Evolutionary conservation across 2,113 vertebrate species (phyloP).

Genomic region (Hiodon alosoides): DNA sequence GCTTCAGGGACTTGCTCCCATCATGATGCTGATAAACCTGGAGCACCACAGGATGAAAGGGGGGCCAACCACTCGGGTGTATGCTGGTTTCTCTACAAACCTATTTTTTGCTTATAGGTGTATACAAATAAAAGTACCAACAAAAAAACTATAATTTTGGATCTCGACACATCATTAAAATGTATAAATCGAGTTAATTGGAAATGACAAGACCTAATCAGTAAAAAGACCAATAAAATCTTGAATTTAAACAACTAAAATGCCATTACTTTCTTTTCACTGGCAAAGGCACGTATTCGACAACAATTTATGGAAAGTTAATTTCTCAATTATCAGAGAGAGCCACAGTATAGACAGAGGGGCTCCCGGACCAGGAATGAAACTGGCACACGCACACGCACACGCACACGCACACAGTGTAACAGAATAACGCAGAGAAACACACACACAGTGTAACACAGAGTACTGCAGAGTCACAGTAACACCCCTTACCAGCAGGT

Average conservation of each 20-base stretch:
- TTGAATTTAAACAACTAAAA: too few species aligned
- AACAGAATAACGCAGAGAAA: background rate
- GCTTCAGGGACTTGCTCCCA: constrained; percentile 88
- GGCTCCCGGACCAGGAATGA: too few species aligned
- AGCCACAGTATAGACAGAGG: too few species aligned
- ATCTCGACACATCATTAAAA: too few species aligned
- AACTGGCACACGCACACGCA: background rate
- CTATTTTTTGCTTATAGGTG: background rate
- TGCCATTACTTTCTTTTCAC: background rate
- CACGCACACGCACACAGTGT: background rate
- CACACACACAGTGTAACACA: too few species aligned
- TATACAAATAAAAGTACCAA: too few species aligned
- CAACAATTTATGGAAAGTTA: background rate
- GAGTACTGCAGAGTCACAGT: background rate
- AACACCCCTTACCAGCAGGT: constrained; percentile 78
- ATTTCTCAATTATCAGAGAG: too few species aligned
- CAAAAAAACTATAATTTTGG: too few species aligned
- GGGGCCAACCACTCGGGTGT: background rate
- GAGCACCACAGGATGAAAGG: constrained; percentile 17
- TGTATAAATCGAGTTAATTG: too few species aligned
- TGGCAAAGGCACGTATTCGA: background rate
- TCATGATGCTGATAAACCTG: constrained; percentile 94
- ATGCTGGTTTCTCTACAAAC: background rate
- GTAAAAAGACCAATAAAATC: too few species aligned
- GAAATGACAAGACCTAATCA: too few species aligned